These are phyloP conservation scores for Coracopsis vasa DNA, from an alignment of 2,113 vertebrate species.

Conservation along the genomic window DNA sequence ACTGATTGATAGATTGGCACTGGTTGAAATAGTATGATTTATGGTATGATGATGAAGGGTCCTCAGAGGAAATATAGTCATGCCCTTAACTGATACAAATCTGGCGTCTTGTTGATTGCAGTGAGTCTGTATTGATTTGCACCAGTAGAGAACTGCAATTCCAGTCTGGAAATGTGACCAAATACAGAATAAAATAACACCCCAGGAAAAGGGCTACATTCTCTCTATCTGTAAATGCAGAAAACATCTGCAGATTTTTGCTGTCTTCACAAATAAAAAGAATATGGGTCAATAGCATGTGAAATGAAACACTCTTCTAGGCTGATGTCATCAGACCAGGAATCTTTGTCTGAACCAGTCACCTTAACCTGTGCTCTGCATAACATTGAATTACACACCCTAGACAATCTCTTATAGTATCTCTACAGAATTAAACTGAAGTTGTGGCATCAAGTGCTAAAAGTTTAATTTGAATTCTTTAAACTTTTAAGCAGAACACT, in stretches of 20 bases:
- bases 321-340: background rate
- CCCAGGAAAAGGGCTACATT: background rate
- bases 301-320: background rate
- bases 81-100: background rate
- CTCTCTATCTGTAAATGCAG: background rate
- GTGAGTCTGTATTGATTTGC: background rate
- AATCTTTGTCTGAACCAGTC: background rate
- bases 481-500: background rate
- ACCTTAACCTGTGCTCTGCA: background rate
- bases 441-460: background rate
- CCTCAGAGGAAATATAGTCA: background rate
- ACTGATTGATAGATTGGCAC: too few species aligned
- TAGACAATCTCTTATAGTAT: background rate
- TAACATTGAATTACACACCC: background rate
- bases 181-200: background rate
- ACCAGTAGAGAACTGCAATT: background rate
- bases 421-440: background rate
- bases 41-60: too few species aligned
- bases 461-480: background rate
- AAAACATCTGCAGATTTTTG: fast-evolving
- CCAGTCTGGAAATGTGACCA: background rate
- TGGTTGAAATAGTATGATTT: background rate
- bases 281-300: background rate
- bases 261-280: background rate
- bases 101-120: background rate